Evolutionary conservation across 2,888 invertebrate species (phyloP).

Genomic region (Stenotaenia linearis): DNA sequence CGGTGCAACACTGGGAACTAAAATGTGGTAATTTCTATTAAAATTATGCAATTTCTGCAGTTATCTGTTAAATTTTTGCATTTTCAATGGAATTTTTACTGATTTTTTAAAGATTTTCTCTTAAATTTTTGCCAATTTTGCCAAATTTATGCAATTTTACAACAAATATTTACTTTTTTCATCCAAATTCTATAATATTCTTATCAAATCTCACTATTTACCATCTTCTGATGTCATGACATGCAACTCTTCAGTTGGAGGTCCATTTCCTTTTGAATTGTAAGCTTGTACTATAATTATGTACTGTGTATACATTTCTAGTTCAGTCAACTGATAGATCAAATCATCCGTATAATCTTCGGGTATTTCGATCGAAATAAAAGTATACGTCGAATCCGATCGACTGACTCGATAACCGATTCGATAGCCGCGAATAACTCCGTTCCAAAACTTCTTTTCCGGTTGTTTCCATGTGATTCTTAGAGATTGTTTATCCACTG

Average conservation of each 20-base stretch:
- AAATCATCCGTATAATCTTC: constrained; percentile 30
- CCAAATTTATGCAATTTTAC: too few species aligned
- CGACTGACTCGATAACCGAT: constrained; percentile 16
- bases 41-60: too few species aligned
- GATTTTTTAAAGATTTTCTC: too few species aligned
- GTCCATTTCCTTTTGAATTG: constrained; percentile 17
- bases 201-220: neutral
- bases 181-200: too few species aligned
- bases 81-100: too few species aligned
- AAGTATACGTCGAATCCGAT: neutral
- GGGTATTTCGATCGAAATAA: constrained; percentile 5
- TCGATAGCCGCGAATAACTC: constrained; percentile 24
- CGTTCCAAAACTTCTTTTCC: constrained; percentile 27
- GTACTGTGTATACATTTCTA: constrained; percentile 29
- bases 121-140: too few species aligned
- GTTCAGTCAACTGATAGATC: constrained; percentile 27
- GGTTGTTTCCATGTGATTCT: constrained; percentile 27
- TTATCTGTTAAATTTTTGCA: too few species aligned
- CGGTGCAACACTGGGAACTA: constrained; percentile 51
- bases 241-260: constrained; percentile 1
- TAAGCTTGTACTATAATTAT: neutral
- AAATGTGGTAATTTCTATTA: too few species aligned
- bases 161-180: too few species aligned
- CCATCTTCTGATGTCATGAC: constrained; percentile 31
- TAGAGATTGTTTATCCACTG: constrained; percentile 22